Conservation (phyloP, 2,113 vertebrate species). For the Arvicanthis niloticus region DNA sequence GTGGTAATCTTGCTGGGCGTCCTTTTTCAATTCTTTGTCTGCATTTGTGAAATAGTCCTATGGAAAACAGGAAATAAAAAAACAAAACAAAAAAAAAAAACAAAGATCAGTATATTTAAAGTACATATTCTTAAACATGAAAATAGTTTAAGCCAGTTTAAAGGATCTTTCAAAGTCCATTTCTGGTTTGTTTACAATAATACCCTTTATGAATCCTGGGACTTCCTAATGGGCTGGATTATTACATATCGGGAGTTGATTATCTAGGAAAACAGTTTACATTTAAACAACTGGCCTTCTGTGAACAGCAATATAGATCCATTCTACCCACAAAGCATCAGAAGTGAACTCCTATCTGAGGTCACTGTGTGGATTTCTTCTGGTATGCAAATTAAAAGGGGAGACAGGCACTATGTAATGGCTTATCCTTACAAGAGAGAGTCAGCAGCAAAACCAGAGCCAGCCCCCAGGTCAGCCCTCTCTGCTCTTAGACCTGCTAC, state of each 20-base stretch:
- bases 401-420: not conserved
- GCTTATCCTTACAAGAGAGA: not conserved
- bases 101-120: conserved; percentile 13
- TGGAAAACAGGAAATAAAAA: conserved; percentile 77
- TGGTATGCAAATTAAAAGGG: not conserved
- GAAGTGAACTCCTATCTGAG: not conserved
- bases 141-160: not conserved
- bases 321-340: not conserved
- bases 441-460: not conserved
- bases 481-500: not conserved
- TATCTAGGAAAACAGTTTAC: not conserved
- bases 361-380: not conserved
- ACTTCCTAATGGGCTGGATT: not conserved
- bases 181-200: not conserved
- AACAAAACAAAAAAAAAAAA: not conserved
- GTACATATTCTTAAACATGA: not conserved
- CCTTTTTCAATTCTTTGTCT: conserved; percentile 89
- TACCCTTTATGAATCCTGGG: not conserved
- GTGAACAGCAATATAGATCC: not conserved
- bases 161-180: not conserved
- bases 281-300: not conserved
- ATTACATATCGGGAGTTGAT: not conserved
- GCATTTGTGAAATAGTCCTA: conserved; percentile 93
- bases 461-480: not conserved
- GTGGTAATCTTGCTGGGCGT: conserved; percentile 90